A percentile compares a stretch with the other conserved stretches of the same genome.
phyloP scores from a whole-genome alignment of 2,888 invertebrate genomes.

The Yponomeuta cagnagella region DNA sequence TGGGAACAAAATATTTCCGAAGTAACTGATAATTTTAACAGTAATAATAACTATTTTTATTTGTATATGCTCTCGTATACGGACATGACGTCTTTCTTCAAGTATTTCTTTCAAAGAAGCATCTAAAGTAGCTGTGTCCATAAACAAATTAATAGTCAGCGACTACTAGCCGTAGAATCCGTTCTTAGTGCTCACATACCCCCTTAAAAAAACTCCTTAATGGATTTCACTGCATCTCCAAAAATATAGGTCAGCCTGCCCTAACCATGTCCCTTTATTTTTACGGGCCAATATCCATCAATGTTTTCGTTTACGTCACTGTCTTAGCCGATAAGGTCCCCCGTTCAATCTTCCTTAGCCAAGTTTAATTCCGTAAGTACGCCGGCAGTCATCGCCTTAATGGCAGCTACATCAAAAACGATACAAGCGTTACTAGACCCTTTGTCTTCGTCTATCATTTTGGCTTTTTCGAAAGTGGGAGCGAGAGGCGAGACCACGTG shows the following conservation, averaged over 20 bases:
- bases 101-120: too few relatives aligned
- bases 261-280: conserved; percentile 27
- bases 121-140: too few relatives aligned
- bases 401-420: conserved; percentile 54
- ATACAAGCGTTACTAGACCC: conserved; percentile 39
- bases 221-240: neutral
- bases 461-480: conserved; percentile 23
- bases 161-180: too few relatives aligned
- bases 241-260: neutral
- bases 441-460: conserved; percentile 34
- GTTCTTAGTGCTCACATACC: too few relatives aligned
- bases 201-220: too few relatives aligned
- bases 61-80: too few relatives aligned
- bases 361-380: conserved; percentile 71
- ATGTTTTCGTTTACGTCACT: conserved; percentile 68
- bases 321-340: conserved; percentile 62
- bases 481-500: conserved; percentile 41
- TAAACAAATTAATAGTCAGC: too few relatives aligned
- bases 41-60: too few relatives aligned
- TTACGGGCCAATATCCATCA: conserved; percentile 51
- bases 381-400: conserved; percentile 57
- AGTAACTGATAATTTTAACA: too few relatives aligned
- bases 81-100: too few relatives aligned
- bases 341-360: conserved; percentile 68
- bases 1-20: too few relatives aligned